Evolutionary conservation across 2,113 vertebrate species (phyloP).

Genomic region (Thunnus thynnus): DNA sequence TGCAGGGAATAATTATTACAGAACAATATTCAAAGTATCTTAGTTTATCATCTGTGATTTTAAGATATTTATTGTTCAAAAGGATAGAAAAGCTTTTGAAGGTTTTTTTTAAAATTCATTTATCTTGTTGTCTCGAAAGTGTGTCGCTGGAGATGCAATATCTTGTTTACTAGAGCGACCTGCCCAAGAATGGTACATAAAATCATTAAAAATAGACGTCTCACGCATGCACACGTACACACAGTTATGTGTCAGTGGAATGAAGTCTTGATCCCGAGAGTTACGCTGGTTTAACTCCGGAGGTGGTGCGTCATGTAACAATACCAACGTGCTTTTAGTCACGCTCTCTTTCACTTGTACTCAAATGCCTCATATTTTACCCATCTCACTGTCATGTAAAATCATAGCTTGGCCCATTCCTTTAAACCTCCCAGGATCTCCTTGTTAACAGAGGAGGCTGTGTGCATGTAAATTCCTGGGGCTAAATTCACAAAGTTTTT

Average conservation of each 20-base stretch:
- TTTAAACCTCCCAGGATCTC: not conserved
- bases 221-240: not conserved
- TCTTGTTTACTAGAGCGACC: too few species aligned
- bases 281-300: not conserved
- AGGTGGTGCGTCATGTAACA: conserved; percentile 6
- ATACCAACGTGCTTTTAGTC: conserved; percentile 9
- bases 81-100: not conserved
- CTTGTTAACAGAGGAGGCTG: conserved; percentile 5
- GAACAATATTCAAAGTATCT: too few species aligned
- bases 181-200: too few species aligned
- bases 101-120: not conserved
- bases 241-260: not conserved
- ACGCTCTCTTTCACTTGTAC: conserved; percentile 4
- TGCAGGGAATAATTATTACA: too few species aligned
- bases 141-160: too few species aligned
- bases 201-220: too few species aligned
- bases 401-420: not conserved
- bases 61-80: not conserved
- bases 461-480: not conserved
- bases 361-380: not conserved
- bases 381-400: conserved; percentile 15
- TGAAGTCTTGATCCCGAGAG: not conserved
- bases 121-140: too few species aligned
- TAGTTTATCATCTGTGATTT: not conserved
- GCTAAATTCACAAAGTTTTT: not conserved